Evolutionary conservation across 2,797 vertebrate species (phyloP).

Genomic region (Diceros bicornis): DNA sequence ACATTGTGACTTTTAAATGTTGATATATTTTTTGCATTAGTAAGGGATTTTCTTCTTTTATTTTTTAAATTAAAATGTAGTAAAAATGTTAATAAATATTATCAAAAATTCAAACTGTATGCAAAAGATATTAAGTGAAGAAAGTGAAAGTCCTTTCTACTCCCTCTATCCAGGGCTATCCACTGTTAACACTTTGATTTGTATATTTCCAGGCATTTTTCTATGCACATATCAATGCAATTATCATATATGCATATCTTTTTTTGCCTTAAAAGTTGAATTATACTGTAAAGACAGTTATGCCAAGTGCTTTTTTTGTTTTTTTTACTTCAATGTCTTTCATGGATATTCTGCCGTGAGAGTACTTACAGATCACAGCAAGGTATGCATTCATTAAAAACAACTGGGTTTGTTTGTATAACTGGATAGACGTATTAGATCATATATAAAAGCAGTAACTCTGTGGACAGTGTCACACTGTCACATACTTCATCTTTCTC

Average conservation of each 20-base stretch:
- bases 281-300: conserved; percentile 9
- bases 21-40: conserved; percentile 29
- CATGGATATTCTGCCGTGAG: background rate
- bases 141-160: background rate
- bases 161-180: background rate
- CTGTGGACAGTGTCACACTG: background rate
- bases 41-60: background rate
- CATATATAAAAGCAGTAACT: background rate
- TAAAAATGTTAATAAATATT: conserved; percentile 38
- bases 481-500: background rate
- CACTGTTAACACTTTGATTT: background rate
- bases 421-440: background rate
- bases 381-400: background rate
- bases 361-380: conserved; percentile 19
- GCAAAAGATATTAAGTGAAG: conserved; percentile 6
- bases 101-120: conserved; percentile 50
- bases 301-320: background rate
- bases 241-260: background rate
- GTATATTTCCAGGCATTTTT: background rate
- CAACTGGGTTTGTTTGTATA: background rate
- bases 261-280: conserved; percentile 23
- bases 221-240: background rate
- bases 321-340: conserved; percentile 36
- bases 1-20: conserved; percentile 51
- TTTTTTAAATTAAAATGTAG: conserved; percentile 31